phyloP scores from a whole-genome alignment of 2,797 vertebrate species.

The Sus cebifrons region DNA sequence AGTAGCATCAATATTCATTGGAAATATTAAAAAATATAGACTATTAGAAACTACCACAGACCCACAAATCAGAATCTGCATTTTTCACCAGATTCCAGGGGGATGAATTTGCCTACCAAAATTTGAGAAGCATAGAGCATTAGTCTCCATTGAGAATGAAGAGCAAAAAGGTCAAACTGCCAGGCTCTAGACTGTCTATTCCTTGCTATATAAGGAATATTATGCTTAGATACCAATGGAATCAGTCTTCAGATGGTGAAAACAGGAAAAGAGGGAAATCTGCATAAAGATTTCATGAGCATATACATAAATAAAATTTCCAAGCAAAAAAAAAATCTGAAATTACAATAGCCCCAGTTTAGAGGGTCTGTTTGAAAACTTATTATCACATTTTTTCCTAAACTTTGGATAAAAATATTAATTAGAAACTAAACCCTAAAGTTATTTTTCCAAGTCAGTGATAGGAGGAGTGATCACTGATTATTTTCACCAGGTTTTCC shows the following conservation, averaged over 20 bases:
- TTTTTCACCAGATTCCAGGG: background rate
- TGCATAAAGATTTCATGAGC: background rate
- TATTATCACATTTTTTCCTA: background rate
- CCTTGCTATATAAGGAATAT: background rate
- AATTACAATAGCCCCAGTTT: background rate
- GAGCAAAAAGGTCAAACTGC: background rate
- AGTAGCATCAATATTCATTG: background rate
- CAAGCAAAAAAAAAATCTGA: background rate
- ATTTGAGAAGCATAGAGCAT: background rate
- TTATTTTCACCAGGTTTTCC: background rate
- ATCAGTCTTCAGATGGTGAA: background rate
- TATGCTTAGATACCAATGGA: background rate
- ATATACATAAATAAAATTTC: background rate
- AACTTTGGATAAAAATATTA: background rate
- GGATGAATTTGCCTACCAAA: background rate
- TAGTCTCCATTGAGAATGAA: background rate
- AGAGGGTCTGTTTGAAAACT: background rate
- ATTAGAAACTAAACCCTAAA: constrained; percentile 30
- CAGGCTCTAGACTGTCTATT: background rate
- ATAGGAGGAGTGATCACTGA: background rate
- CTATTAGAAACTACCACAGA: background rate
- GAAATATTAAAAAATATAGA: background rate
- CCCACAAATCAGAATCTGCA: background rate
- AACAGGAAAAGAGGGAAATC: background rate
- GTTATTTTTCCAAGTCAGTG: background rate